These are phyloP conservation scores for Amorpha juglandis DNA, from an alignment of 2,888 invertebrate species.

Conservation along the genomic window DNA sequence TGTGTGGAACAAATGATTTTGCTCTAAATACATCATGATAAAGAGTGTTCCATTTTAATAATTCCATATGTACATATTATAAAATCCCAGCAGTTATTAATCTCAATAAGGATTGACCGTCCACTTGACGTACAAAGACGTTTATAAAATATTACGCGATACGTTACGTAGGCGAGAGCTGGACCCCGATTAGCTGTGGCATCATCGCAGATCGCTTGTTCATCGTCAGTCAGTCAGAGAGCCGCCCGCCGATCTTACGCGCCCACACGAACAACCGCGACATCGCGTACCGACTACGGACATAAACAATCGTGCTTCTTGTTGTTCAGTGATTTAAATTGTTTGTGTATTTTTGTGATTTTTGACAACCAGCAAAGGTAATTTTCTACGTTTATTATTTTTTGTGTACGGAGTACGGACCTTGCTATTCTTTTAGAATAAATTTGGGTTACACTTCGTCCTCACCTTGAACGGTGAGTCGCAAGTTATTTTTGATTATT, in stretches of 20 bases:
- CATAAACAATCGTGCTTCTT: slow-evolving; percentile 7
- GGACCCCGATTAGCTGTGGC: slow-evolving; percentile 42
- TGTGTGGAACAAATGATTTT: not conserved
- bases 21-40: not conserved
- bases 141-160: slow-evolving; percentile 18
- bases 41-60: not conserved
- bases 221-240: slow-evolving; percentile 1
- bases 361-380: slow-evolving; percentile 25
- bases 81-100: not conserved
- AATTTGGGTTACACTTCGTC: slow-evolving; percentile 74
- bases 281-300: not conserved
- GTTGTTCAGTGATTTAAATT: slow-evolving; percentile 11
- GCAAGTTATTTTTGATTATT: slow-evolving; percentile 68
- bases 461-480: slow-evolving; percentile 77
- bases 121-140: slow-evolving; percentile 4
- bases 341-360: slow-evolving; percentile 2
- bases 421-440: slow-evolving; percentile 75
- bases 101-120: slow-evolving; percentile 8
- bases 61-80: not conserved
- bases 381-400: slow-evolving; percentile 4
- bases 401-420: slow-evolving; percentile 45
- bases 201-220: slow-evolving; percentile 41
- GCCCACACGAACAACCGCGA: not conserved
- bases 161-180: slow-evolving; percentile 27
- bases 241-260: slow-evolving; percentile 4